A percentile compares a stretch with the other conserved stretches of the same genome.
phyloP scores from a whole-genome alignment of 1,140 invertebrate species.

The Anagrus nilaparvatae region DNA sequence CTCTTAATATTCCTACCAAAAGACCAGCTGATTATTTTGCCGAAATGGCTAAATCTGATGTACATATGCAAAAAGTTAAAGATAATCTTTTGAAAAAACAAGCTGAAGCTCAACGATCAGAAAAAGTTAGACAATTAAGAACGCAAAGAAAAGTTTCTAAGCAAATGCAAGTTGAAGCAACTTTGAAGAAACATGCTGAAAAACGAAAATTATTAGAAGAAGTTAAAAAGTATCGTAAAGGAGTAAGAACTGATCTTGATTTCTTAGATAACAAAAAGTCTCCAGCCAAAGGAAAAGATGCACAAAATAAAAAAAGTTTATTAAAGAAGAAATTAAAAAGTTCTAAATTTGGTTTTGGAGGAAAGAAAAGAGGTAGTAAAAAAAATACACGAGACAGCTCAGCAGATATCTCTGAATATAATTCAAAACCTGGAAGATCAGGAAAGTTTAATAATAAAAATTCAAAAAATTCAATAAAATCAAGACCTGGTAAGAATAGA shows the following conservation, averaged over 20 bases:
- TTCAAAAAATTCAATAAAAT: slow-evolving; percentile 16
- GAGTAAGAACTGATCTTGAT: slow-evolving; percentile 65
- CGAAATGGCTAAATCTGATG: slow-evolving; percentile 96
- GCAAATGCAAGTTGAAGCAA: slow-evolving; percentile 75
- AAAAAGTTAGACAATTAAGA: slow-evolving; percentile 81
- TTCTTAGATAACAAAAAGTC: slow-evolving; percentile 71
- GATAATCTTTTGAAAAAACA: slow-evolving; percentile 78
- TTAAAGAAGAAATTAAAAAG: slow-evolving; percentile 64
- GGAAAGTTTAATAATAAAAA: slow-evolving; percentile 26
- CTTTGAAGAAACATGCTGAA: slow-evolving; percentile 64
- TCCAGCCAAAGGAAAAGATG: slow-evolving; percentile 34
- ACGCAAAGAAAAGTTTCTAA: slow-evolving; percentile 89
- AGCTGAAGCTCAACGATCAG: slow-evolving; percentile 67
- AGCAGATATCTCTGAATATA: slow-evolving; percentile 53
- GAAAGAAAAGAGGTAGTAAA: slow-evolving; percentile 86
- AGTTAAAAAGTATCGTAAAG: slow-evolving; percentile 76
- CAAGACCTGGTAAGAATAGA: slow-evolving; percentile 51
- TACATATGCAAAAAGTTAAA: slow-evolving; percentile 94
- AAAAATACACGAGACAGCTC: slow-evolving; percentile 76
- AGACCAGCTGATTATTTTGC: slow-evolving; percentile 96
- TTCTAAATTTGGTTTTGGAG: slow-evolving; percentile 89
- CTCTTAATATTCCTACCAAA: slow-evolving; percentile 65
- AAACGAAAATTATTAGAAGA: slow-evolving; percentile 74
- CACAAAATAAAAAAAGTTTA: slow-evolving; percentile 38
- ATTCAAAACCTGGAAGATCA: slow-evolving; percentile 32